Conservation (phyloP, 2,113 vertebrate species). For the Hyaena hyaena region DNA sequence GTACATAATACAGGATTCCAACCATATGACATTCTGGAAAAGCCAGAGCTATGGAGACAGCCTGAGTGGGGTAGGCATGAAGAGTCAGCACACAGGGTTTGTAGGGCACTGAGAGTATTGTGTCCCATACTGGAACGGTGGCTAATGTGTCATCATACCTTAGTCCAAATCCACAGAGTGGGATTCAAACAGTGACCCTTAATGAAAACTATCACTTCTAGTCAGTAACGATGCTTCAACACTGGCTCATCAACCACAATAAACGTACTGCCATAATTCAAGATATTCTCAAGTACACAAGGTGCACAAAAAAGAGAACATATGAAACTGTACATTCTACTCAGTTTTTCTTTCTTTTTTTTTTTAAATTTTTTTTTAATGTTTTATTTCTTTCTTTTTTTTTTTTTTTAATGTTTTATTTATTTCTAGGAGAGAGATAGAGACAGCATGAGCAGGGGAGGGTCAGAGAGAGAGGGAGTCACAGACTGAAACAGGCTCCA, state of each 20-base stretch:
- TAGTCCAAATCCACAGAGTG: background rate
- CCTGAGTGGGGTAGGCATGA: accelerated
- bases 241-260: accelerated
- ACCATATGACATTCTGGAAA: background rate
- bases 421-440: no score
- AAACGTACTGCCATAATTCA: accelerated
- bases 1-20: accelerated
- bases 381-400: no score
- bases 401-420: no score
- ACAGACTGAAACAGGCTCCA: no score
- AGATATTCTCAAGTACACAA: accelerated
- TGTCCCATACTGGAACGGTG: background rate
- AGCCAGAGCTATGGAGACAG: accelerated
- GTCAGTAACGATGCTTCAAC: accelerated
- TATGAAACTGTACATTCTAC: background rate
- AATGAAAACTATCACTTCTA: accelerated
- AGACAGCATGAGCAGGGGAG: no score
- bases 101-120: background rate
- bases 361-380: no score
- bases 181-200: no score
- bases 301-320: background rate
- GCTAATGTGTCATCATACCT: accelerated
- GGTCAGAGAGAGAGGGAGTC: no score
- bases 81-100: background rate
- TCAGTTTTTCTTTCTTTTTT: background rate